These are phyloP conservation scores for Copidosoma aretas DNA, from an alignment of 2,888 invertebrate genomes.

Conservation along the genomic window DNA sequence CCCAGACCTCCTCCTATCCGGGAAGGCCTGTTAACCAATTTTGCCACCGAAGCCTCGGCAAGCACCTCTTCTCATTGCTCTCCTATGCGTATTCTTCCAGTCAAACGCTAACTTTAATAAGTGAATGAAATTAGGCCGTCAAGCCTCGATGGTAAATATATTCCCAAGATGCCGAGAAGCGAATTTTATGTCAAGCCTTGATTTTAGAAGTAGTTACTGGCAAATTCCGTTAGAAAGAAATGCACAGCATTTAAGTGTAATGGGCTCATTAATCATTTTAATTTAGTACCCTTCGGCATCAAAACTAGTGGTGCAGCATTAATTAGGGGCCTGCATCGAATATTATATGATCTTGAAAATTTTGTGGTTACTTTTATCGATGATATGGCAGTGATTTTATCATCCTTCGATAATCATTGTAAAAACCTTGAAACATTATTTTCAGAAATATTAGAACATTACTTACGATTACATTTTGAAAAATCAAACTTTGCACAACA, in stretches of 20 bases:
- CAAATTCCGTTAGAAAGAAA: conserved; percentile 1
- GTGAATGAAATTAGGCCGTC: too few relatives aligned
- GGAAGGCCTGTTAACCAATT: too few relatives aligned
- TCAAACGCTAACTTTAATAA: too few relatives aligned
- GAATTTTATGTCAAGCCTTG: background rate
- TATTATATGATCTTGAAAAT: too few relatives aligned
- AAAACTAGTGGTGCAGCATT: background rate
- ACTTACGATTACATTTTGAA: conserved; percentile 56
- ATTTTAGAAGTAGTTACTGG: background rate
- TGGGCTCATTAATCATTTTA: background rate
- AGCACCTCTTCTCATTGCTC: too few relatives aligned
- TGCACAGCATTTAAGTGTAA: conserved; percentile 2
- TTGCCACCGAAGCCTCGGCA: too few relatives aligned
- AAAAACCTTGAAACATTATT: background rate
- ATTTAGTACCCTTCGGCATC: background rate
- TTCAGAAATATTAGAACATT: background rate
- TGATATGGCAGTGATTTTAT: background rate
- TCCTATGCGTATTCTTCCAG: too few relatives aligned
- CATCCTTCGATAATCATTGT: background rate
- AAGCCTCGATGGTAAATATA: too few relatives aligned
- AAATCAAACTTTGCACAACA: conserved; percentile 63
- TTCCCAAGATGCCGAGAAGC: background rate
- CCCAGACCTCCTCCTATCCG: too few relatives aligned
- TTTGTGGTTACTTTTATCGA: background rate
- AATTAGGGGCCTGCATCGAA: background rate